Conservation (phyloP, 2,888 invertebrate species). For the Lasioglossum figueresi region DNA sequence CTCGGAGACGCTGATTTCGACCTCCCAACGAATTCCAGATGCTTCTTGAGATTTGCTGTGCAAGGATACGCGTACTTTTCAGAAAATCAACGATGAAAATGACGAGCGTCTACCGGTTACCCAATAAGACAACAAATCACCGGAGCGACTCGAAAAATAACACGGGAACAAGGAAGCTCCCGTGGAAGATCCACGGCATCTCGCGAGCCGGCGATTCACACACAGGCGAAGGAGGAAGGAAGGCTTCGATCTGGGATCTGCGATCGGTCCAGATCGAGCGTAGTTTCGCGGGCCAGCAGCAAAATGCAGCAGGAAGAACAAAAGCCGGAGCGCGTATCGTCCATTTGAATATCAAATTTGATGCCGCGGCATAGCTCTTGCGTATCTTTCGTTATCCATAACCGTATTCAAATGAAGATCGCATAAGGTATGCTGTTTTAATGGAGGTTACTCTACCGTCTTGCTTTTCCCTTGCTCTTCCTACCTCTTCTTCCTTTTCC, state of each 20-base stretch:
- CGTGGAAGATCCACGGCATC: background rate
- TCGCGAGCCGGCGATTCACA: background rate
- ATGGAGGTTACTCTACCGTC: conserved; percentile 74
- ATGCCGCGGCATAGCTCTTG: conserved; percentile 72
- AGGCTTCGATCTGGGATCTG: conserved; percentile 34
- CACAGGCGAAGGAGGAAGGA: background rate
- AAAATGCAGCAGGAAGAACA: conserved; percentile 72
- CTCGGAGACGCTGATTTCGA: background rate
- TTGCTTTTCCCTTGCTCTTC: conserved; percentile 45
- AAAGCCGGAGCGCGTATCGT: conserved; percentile 73
- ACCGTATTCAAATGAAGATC: conserved; percentile 84
- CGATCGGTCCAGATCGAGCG: conserved; percentile 75
- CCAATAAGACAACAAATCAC: background rate
- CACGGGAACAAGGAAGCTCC: background rate
- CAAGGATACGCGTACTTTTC: background rate
- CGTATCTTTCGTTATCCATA: conserved; percentile 81
- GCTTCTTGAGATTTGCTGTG: background rate
- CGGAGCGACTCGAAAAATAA: background rate
- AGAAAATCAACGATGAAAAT: no score
- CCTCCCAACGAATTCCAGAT: no score
- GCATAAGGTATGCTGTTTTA: conserved; percentile 80
- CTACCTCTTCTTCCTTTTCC: conserved; percentile 17
- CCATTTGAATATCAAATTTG: conserved; percentile 83
- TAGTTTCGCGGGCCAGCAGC: conserved; percentile 47
- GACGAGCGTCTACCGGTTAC: no score